A percentile compares a stretch with the other conserved stretches of the same genome.
phyloP scores from a whole-genome alignment of 2,888 invertebrate genomes.

The Drosophila pseudotalamancana region DNA sequence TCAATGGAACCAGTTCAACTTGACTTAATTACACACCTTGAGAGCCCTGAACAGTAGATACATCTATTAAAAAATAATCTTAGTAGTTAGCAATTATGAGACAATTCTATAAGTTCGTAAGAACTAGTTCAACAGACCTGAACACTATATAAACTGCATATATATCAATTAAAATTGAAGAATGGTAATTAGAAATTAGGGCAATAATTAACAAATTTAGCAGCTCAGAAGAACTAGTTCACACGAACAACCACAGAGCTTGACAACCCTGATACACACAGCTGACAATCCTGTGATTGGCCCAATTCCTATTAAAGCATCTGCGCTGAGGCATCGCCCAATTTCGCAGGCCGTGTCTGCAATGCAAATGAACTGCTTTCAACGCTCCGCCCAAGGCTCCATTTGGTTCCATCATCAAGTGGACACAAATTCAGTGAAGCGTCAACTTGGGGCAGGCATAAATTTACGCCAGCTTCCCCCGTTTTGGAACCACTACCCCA shows the following conservation, averaged over 20 bases:
- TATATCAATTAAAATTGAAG: too few relatives aligned
- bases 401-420: conserved; percentile 24
- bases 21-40: too few relatives aligned
- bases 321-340: conserved; percentile 54
- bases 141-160: too few relatives aligned
- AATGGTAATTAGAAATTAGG: too few relatives aligned
- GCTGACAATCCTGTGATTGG: conserved; percentile 10
- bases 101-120: too few relatives aligned
- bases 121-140: too few relatives aligned
- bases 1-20: too few relatives aligned
- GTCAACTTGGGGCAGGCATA: conserved; percentile 70
- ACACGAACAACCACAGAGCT: not conserved
- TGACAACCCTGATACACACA: conserved; percentile 7
- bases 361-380: conserved; percentile 74
- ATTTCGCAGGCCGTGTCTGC: conserved; percentile 64
- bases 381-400: conserved; percentile 32
- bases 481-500: not conserved
- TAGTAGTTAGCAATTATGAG: too few relatives aligned
- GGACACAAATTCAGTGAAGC: conserved; percentile 70
- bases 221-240: not conserved
- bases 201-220: too few relatives aligned
- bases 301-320: conserved; percentile 48
- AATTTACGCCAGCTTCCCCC: conserved; percentile 52
- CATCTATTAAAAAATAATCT: too few relatives aligned
- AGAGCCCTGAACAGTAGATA: too few relatives aligned